Conservation (phyloP, 1,140 invertebrate species). For the Theocolax elegans region DNA sequence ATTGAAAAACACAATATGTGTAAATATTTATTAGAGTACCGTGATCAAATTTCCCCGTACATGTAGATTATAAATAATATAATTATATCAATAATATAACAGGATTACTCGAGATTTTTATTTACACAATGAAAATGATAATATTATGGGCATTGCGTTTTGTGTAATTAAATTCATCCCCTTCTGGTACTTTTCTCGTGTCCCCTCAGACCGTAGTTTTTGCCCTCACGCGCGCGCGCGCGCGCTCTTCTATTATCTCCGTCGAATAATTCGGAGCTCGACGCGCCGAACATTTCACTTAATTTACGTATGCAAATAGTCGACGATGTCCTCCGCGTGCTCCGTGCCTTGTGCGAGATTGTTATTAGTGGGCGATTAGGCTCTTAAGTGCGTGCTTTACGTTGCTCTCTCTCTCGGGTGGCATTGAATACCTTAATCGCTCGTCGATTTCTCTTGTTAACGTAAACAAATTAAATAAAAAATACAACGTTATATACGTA, state of each 20-base stretch:
- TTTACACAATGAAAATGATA: no score
- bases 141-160: no score
- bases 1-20: no score
- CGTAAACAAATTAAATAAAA: no score
- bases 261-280: constrained; percentile 16
- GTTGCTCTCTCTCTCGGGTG: not conserved
- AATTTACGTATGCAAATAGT: constrained; percentile 43
- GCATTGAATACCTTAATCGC: constrained; percentile 18
- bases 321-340: not conserved
- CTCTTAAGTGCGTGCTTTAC: constrained; percentile 4
- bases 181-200: not conserved
- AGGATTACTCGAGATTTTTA: no score
- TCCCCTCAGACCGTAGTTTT: not conserved
- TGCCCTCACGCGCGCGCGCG: not conserved
- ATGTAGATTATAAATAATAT: no score
- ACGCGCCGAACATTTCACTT: constrained; percentile 33
- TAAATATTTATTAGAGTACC: no score
- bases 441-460: constrained; percentile 11
- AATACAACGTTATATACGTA: no score
- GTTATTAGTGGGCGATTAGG: constrained; percentile 33
- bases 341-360: not conserved
- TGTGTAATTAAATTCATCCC: no score
- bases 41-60: no score
- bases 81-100: no score
- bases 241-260: not conserved